Percentiles rank a stretch among this genome's conserved stretches.
These are phyloP conservation scores for Lepilemur septentrionalis DNA, from an alignment of 2,797 vertebrate species.

Conservation along the genomic window DNA sequence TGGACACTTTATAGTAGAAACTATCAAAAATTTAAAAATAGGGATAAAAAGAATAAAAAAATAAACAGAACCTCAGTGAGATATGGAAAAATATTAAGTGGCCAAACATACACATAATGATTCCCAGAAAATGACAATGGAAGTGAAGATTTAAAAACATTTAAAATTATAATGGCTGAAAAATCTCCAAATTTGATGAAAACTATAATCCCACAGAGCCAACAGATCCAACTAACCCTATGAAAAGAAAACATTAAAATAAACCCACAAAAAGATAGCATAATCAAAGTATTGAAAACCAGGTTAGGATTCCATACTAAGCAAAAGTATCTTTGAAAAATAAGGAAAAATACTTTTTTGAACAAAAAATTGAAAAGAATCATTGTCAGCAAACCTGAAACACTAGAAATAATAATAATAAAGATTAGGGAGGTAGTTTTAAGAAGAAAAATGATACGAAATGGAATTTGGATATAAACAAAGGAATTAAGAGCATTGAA, in stretches of 20 bases:
- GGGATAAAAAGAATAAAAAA: background rate
- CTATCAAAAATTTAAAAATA: background rate
- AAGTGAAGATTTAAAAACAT: background rate
- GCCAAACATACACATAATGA: background rate
- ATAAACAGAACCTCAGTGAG: background rate
- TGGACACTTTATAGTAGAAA: background rate
- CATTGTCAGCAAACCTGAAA: background rate
- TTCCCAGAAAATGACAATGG: background rate
- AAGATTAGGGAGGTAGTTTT: background rate
- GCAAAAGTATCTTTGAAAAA: background rate
- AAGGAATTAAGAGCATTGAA: background rate
- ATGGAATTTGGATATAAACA: background rate
- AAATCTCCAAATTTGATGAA: background rate
- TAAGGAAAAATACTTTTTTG: background rate
- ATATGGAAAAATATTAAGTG: background rate
- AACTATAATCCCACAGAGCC: background rate
- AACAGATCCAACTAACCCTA: background rate
- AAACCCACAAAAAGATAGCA: background rate
- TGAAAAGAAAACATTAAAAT: background rate
- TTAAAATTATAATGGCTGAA: background rate
- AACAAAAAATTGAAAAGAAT: background rate
- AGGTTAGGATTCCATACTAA: background rate
- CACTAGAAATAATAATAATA: background rate
- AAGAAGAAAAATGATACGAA: background rate
- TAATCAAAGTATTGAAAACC: background rate